phyloP scores from a whole-genome alignment of 2,888 invertebrate species.

The Rapana venosa region DNA sequence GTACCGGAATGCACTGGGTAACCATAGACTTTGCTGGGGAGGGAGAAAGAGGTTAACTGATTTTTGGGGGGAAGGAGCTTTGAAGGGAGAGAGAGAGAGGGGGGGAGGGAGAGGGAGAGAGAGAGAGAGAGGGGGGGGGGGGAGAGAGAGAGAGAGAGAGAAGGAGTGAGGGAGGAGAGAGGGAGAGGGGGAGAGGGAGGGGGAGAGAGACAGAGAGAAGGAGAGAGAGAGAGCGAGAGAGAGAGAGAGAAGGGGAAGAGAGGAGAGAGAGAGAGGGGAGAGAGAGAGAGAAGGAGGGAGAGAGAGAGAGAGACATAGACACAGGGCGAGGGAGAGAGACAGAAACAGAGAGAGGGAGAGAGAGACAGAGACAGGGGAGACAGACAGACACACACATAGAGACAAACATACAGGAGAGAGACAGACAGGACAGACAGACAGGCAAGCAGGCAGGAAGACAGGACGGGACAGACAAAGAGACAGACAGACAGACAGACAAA shows the following conservation, averaged over 20 bases:
- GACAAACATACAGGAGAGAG: neutral
- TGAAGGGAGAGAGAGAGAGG: neutral
- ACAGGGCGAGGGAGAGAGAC: neutral
- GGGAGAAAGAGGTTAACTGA: too few relatives aligned
- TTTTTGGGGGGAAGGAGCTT: neutral
- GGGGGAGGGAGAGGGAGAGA: too few relatives aligned
- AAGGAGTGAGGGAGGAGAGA: neutral
- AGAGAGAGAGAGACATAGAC: neutral
- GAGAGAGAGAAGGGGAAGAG: neutral
- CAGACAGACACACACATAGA: neutral
- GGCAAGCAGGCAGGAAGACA: neutral
- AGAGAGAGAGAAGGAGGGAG: neutral
- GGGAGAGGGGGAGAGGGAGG: neutral
- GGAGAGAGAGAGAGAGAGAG: neutral
- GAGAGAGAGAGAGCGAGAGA: neutral
- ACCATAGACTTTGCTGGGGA: too few relatives aligned
- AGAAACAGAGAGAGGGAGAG: neutral
- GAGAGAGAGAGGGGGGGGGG: neutral
- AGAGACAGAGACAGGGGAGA: neutral
- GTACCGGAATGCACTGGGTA: too few relatives aligned
- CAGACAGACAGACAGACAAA: neutral
- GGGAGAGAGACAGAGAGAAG: neutral
- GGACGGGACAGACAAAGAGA: neutral
- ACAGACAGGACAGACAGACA: neutral
- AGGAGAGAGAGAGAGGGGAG: neutral